Conservation (phyloP, 92 coral and sea anemone species). For the Palythoa heliodiscus region DNA sequence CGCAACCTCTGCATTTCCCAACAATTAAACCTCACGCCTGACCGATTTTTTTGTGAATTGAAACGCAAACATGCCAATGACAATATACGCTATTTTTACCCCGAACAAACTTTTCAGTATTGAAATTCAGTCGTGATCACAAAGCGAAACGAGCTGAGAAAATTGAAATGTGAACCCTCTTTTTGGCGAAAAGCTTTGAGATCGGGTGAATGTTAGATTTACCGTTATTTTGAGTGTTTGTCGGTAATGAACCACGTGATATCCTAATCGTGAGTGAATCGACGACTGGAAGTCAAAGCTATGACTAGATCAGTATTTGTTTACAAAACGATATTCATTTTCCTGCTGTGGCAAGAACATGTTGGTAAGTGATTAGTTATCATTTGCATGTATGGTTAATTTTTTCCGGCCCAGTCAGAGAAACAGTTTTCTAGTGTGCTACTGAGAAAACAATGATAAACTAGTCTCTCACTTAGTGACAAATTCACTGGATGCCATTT, state of each 20-base stretch:
- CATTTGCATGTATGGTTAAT: not conserved
- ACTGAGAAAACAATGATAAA: not conserved
- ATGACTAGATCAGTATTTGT: constrained; percentile 10
- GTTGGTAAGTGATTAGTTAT: constrained; percentile 10
- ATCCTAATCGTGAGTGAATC: not conserved
- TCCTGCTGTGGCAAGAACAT: constrained; percentile 11
- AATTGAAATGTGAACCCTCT: not conserved
- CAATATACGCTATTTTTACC: not conserved
- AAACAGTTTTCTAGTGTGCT: not conserved
- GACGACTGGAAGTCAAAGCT: not conserved
- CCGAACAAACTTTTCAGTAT: constrained; percentile 27
- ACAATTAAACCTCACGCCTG: not conserved
- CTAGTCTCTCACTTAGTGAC: not conserved
- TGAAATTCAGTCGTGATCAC: not conserved
- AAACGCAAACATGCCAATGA: not conserved
- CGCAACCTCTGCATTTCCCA: not conserved
- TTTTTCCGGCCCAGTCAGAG: not conserved
- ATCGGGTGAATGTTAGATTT: not conserved
- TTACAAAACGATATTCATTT: not conserved
- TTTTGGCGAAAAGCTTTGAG: not conserved
- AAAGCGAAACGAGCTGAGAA: not conserved
- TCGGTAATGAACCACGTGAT: not conserved
- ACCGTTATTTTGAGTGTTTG: not conserved
- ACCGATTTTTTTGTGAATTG: not conserved
- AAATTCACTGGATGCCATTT: not conserved